phyloP scores from a whole-genome alignment of 1,140 invertebrate genomes.

The Aphelenchoides fujianensis region DNA sequence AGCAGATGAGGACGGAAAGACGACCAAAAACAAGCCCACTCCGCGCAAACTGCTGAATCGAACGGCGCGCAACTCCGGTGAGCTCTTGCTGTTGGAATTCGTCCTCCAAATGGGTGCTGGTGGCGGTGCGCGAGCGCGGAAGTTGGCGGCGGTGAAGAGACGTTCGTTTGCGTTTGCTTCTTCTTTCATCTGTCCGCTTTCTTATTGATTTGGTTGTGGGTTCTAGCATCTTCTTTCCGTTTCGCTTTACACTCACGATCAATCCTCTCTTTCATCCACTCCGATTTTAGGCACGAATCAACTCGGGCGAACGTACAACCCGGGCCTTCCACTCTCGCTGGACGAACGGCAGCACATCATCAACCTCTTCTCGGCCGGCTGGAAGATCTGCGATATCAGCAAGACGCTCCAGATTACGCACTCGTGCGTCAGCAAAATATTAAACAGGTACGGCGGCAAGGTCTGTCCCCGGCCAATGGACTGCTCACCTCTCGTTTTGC shows the following conservation, averaged over 20 bases:
- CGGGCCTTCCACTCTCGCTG: conserved; percentile 57
- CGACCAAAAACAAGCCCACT: background rate
- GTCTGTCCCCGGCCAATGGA: background rate
- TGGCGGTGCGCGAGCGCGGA: too few species aligned
- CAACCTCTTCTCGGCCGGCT: conserved; percentile 52
- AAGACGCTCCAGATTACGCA: conserved; percentile 61
- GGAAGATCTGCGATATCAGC: conserved; percentile 62
- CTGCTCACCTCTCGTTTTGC: conserved; percentile 12
- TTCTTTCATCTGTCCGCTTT: background rate
- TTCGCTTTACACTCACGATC: background rate
- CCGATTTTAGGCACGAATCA: conserved; percentile 55
- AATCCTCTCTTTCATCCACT: background rate
- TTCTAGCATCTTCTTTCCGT: background rate
- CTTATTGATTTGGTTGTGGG: background rate
- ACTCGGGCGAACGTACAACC: conserved; percentile 55
- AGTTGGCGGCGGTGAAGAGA: too few species aligned
- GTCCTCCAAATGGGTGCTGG: too few species aligned
- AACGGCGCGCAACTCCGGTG: background rate
- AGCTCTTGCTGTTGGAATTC: background rate
- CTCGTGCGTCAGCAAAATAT: conserved; percentile 59
- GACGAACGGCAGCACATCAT: conserved; percentile 57
- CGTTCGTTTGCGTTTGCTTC: too few species aligned
- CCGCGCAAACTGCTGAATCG: background rate
- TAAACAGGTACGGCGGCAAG: conserved; percentile 44
- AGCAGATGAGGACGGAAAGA: background rate